Base-by-base conservation (phyloP, 2,797 vertebrate species). In the Odontamblyopus lacepedii region DNA sequence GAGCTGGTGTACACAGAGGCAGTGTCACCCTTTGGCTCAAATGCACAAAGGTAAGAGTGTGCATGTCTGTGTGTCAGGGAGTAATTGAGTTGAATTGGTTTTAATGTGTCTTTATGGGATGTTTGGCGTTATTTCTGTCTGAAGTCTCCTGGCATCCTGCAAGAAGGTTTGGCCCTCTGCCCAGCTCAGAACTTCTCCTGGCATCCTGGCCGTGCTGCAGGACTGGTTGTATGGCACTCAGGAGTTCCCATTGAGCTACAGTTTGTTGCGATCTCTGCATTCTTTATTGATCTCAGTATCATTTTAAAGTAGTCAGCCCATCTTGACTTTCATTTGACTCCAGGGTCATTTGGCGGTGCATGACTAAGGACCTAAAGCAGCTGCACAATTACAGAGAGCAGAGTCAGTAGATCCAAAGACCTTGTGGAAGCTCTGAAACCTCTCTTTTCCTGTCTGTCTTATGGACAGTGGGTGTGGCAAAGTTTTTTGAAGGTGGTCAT, bases 61-160 rank as follows among this genome's bases (percentile, higher is more conserved):
- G 61, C 73, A 26, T 73, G 71, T 62, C 76, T 65, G 75, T 73
- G 70, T 81, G 70, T 81, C 66, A 76, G 78, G 70, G 78, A 86
- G 81, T 88, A 88, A 90, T 89, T 92, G 85, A 84, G 81, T 90
- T 87, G 76, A 91, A 90, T 89, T 88, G 74, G 78, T 77, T 93
- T 92, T 90, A 91, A 89, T 90, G 80, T 74, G 80, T 72, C 80
- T 91, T 91, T 89, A 89, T 92, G 87, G 83, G 76, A 88, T 89
- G 86, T 91, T 89, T 76, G 77, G 78, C 88, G 85, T 87, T 92
- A 90, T 93, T 92, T 92, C 80, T 86, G 87, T 90, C 86, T 87
- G 83, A 91, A 90, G 87, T 91, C 89, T 90, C 82, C 76, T 87
- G 86, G 85, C 76, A 60, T 85, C 76, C 78, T 78, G 71, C 81